Percentiles rank a stretch among this genome's conserved stretches.
These are phyloP conservation scores for Cyprinodon variegatus DNA, from an alignment of 2,113 vertebrate species.

Conservation along the genomic window DNA sequence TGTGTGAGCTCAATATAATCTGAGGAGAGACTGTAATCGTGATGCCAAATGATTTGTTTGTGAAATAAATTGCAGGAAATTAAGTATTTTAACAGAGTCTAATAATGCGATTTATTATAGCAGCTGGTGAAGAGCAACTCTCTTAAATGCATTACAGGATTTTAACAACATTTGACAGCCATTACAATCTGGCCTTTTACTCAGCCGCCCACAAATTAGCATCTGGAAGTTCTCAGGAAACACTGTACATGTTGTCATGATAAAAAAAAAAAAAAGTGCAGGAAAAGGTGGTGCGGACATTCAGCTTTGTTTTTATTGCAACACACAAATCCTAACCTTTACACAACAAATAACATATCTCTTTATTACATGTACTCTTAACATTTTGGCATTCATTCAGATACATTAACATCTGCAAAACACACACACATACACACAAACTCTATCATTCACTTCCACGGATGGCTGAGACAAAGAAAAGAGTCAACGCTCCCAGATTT, in stretches of 20 bases:
- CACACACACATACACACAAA: neutral
- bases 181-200: constrained; percentile 45
- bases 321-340: constrained; percentile 45
- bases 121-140: constrained; percentile 11
- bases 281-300: constrained; percentile 34
- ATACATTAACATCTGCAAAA: constrained; percentile 26
- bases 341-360: constrained; percentile 16
- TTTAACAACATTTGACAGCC: constrained; percentile 49
- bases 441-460: neutral
- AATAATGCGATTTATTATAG: constrained; percentile 45
- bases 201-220: constrained; percentile 33
- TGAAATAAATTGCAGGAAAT: constrained; percentile 77
- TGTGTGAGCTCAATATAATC: constrained; percentile 69
- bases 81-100: constrained; percentile 69
- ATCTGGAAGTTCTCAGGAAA: constrained; percentile 64
- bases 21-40: constrained; percentile 70
- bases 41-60: constrained; percentile 79
- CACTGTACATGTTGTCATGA: constrained; percentile 48
- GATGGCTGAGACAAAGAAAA: constrained; percentile 27
- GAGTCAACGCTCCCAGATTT: constrained; percentile 45
- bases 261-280: constrained; percentile 14
- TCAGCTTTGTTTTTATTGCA: constrained; percentile 68
- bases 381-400: constrained; percentile 29
- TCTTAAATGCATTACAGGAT: constrained; percentile 27
- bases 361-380: constrained; percentile 10